Evolutionary conservation across 2,113 vertebrate genomes (phyloP), one percentile per base, ranked within the genome.

Genomic region (Anolis sagrei): DNA sequence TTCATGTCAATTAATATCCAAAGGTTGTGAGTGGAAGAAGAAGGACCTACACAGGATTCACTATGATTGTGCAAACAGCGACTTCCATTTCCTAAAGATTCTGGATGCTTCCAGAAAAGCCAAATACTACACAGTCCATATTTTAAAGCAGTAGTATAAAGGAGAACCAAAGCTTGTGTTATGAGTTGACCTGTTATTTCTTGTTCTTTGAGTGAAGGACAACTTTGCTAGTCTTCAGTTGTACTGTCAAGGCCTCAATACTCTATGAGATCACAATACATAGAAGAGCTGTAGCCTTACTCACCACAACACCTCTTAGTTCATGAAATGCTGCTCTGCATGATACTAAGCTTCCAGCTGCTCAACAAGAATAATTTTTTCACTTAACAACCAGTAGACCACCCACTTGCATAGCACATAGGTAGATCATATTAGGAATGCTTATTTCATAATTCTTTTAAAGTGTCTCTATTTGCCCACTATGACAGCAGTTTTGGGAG

Each of bases 361-460:
- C 11, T 79, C 68, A 62, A 32, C 54, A 79, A 66, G 77, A 79
- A 79, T 73, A 11, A 32, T 36, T 49, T 69, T 8, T 79, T 69
- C 72, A 84, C 16, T 32, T 69, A 84, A 62, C 27, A 79, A 34
- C 51, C 19, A 49, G n/a, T 79, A 48, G 72, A 39, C 68, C 19
- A 79, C 6, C 51, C 66, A 78, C 76, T 72, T n/a, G 48, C 49
- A 79, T 49, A 48, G 51, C 34, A 48, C 34, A 61, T 29, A 8
- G 44, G 76, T 11, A 79, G 68, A 21, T 62, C 36, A 34, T 73
- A 79, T 64, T n/a, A 85, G 76, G 18, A 85, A 85, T 61, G 69
- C 5, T 19, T 84, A 36, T 72, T 85, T 85, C 11, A 73, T 74
- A 48, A 10, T 16, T 83, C 61, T 25, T 62, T 29, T 18, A 76